Conservation (phyloP, 2,797 vertebrate species). For the Gobionotothen gibberifrons region DNA sequence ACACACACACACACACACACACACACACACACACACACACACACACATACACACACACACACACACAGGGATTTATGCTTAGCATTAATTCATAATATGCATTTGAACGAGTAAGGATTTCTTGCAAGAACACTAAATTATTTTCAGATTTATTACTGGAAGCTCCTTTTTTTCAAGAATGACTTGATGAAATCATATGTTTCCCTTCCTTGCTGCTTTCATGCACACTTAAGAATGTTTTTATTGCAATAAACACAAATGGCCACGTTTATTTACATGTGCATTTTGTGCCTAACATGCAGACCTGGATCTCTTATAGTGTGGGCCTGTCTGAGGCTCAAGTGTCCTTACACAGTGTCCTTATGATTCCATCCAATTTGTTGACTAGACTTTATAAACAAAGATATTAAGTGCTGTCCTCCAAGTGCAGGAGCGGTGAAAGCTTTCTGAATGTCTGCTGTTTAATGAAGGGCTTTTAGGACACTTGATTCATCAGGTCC, state of each 20-base stretch:
- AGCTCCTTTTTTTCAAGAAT: neutral
- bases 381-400: constrained; percentile 53
- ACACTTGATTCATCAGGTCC: constrained; percentile 44
- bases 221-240: neutral
- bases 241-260: constrained; percentile 6
- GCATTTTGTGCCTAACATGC: too few relatives aligned
- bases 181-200: neutral
- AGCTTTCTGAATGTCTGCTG: constrained; percentile 31
- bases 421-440: constrained; percentile 40
- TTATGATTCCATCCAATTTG: constrained; percentile 47
- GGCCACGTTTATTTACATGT: neutral
- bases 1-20: constrained; percentile 9
- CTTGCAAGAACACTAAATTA: neutral
- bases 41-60: neutral
- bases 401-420: constrained; percentile 40
- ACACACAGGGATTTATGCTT: neutral
- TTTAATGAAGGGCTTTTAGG: constrained; percentile 42
- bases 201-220: neutral
- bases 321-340: constrained; percentile 4
- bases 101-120: neutral
- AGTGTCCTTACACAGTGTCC: constrained; percentile 34
- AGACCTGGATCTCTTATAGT: neutral
- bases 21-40: neutral
- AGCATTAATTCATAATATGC: neutral
- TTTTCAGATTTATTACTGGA: constrained; percentile 2